Conservation (phyloP, 2,888 invertebrate genomes). For the Scaeva pyrastri region DNA sequence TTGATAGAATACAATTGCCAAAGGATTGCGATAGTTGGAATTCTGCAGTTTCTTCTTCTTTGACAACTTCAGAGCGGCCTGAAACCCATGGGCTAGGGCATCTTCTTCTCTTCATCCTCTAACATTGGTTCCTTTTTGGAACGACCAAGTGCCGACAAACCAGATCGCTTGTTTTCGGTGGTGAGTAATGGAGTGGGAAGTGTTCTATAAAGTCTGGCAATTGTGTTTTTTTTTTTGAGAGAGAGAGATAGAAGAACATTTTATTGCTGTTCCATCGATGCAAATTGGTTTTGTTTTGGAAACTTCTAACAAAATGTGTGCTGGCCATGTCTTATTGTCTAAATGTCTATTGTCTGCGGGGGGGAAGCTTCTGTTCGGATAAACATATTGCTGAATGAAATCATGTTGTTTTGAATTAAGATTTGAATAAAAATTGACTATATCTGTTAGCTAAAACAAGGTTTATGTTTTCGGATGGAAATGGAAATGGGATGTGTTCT, state of each 20-base stretch:
- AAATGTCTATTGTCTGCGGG: not conserved
- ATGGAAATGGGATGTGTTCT: too few species aligned
- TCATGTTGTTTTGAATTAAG: not conserved
- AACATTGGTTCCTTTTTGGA: not conserved
- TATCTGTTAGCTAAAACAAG: not conserved
- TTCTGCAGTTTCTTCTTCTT: constrained; percentile 45
- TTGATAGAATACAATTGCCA: constrained; percentile 70
- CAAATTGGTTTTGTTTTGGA: constrained; percentile 17
- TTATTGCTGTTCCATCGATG: constrained; percentile 46
- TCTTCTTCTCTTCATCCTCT: constrained; percentile 11
- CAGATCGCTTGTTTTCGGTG: constrained; percentile 28
- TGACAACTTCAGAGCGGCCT: not conserved
- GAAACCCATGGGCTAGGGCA: not conserved
- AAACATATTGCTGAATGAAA: not conserved
- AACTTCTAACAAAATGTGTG: not conserved
- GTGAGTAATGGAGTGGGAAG: constrained; percentile 28
- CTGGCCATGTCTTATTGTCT: not conserved
- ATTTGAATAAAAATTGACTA: not conserved
- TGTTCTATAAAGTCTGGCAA: constrained; percentile 48
- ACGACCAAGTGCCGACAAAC: constrained; percentile 3
- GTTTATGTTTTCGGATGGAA: not conserved
- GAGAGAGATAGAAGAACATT: constrained; percentile 43
- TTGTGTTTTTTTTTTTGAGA: constrained; percentile 15
- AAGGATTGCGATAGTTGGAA: constrained; percentile 57
- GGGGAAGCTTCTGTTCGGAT: not conserved